phyloP scores from a whole-genome alignment of 2,888 invertebrate genomes.

The Ectobius pallidus region DNA sequence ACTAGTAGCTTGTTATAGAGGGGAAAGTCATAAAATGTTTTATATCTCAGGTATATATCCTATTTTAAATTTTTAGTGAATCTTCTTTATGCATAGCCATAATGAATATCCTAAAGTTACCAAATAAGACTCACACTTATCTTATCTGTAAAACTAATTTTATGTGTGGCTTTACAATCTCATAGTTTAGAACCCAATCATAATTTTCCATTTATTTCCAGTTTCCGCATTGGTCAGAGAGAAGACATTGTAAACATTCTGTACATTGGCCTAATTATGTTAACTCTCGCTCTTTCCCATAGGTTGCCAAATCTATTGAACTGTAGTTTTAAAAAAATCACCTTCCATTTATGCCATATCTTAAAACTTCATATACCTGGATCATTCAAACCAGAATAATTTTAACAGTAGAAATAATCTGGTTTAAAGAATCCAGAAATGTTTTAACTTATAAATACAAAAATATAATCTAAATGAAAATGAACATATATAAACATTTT shows the following conservation, averaged over 20 bases:
- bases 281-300: neutral
- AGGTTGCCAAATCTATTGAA: neutral
- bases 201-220: too few species aligned
- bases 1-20: too few species aligned
- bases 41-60: too few species aligned
- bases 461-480: constrained; percentile 16
- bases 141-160: too few species aligned
- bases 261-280: constrained; percentile 22
- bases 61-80: too few species aligned
- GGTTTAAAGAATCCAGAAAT: neutral
- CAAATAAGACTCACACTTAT: too few species aligned
- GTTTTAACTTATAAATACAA: constrained; percentile 11
- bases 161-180: too few species aligned
- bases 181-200: too few species aligned
- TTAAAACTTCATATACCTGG: neutral
- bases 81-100: too few species aligned
- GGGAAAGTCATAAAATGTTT: too few species aligned
- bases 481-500: constrained; percentile 16
- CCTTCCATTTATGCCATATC: constrained; percentile 22
- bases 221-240: too few species aligned
- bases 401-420: neutral
- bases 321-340: neutral
- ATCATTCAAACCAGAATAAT: neutral
- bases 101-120: too few species aligned
- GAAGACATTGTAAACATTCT: neutral